Evolutionary conservation across 2,888 invertebrate species (phyloP).

Genomic region (Allygus modestus): DNA sequence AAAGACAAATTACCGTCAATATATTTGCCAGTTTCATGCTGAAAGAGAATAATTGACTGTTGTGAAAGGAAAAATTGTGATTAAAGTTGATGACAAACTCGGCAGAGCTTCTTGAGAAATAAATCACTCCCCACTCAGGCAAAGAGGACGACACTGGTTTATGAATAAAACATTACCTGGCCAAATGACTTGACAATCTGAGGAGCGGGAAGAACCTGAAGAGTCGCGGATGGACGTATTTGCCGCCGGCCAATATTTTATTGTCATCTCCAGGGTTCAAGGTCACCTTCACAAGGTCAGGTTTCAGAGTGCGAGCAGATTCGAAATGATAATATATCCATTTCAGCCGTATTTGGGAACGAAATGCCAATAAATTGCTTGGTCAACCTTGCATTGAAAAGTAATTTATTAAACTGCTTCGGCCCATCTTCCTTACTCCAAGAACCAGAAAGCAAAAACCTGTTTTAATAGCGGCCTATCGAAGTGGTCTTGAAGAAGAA

Average conservation of each 20-base stretch:
- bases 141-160: conserved; percentile 12
- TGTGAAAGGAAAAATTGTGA: conserved; percentile 41
- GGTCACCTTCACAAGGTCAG: not conserved
- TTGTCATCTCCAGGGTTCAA: not conserved
- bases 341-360: not conserved
- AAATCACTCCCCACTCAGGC: conserved; percentile 13
- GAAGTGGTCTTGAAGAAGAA: too few relatives aligned
- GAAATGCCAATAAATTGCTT: not conserved
- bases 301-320: not conserved
- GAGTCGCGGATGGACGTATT: conserved; percentile 7
- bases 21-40: conserved; percentile 9
- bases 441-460: not conserved
- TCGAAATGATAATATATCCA: not conserved
- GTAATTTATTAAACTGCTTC: not conserved
- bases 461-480: not conserved
- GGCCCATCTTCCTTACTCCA: not conserved
- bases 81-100: conserved; percentile 37
- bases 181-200: conserved; percentile 1
- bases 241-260: conserved; percentile 35
- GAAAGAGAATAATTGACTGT: conserved; percentile 24
- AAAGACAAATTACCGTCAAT: conserved; percentile 1
- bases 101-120: conserved; percentile 17
- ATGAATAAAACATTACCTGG: conserved; percentile 21
- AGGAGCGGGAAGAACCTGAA: conserved; percentile 7
- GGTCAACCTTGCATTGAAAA: conserved; percentile 19